Evolutionary conservation across 2,888 invertebrate genomes (phyloP), one percentile per base, ranked within the genome.

Genomic region (Agrochola macilenta): DNA sequence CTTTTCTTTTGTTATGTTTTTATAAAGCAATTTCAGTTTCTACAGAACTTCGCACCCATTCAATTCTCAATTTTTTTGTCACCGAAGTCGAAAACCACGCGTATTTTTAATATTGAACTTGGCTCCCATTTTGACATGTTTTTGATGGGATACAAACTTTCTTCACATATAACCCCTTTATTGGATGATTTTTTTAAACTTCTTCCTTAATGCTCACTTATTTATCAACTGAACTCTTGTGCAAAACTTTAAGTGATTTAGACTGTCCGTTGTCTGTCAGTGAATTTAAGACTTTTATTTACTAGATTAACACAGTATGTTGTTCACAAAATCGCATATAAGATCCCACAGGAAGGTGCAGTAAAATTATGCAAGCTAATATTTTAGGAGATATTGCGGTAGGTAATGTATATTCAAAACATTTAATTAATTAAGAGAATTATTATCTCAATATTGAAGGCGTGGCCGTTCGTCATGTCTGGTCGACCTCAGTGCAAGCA

Each of bases 401-500:
- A 30, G 79, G 58, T 72, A 58, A 81, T 78, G 58, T 70, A 69
- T 64, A 69, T 79, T 64, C 58, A 58, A 49, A 54, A 64, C 9
- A 57, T 79, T 84, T 63, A 46, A 66, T 58, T 14, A 58, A 20
- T 26, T n/a, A n/a, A 26, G 35, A 66, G 5, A 46, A 70, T 66
- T 60, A 64, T 60, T 79, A 63, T 57, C 58, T 70, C 49, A 61
- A 68, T 74, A 74, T 81, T 63, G 46, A 52, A 84, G 79, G 58
- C 30, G 61, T 82, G 60, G 60, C n/a, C 17, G 83, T 83, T 86
- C 83, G 74, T 72, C 69, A 78, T 72, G 1, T 14, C 69, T 75
- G n/a, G 83, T 74, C 26, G 74, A 69, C 83, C 83, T 78, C 61
- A 74, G 35, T 39, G 14, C 8, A 58, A 35, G 58, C 85, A 11